Evolutionary conservation across 1,140 invertebrate species (phyloP), one percentile per base, ranked within the genome.

Genomic region (Drosophila santomea): DNA sequence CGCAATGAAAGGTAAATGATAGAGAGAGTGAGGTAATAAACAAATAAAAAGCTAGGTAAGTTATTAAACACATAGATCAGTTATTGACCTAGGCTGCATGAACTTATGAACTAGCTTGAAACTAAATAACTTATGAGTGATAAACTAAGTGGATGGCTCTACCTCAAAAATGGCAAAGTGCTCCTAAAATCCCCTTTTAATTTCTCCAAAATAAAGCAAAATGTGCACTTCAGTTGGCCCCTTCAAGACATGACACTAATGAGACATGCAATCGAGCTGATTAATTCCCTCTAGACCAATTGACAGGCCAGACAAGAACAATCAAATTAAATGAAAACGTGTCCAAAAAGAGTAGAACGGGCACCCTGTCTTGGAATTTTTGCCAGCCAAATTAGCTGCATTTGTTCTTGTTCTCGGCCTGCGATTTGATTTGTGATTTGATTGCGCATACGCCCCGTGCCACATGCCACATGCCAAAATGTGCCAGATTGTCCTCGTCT

Each of bases 301-400:
- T 12, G 51, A 39, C 55, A 67, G 58, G 68, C 58, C 58, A 48
- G 38, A 58, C 62, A 74, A 72, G 58, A 73, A 84, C 84, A 89
- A 88, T 89, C 77, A 80, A 80, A 88, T 84, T 62, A 89, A 88
- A 89, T 63, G 74, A 59, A 76, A 69, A 72, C 61, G 51, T 75
- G 69, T 44, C 58, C 52, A 17, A 63, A 63, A 78, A 50, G 23
- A n/a, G 4, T 8, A 5, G 20, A 20, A 17, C 10, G 17, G 8
- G 56, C 17, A 7, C n/a, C n/a, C 43, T 23, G 36, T 20, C 60
- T 67, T 51, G 3, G 23, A 61, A 39, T 68, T 76, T 85, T 85
- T 78, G 55, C 60, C 64, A 54, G 45, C 11, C 55, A 80, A 88
- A 88, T 88, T 88, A 88, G 79, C 76, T 69, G 71, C 61, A 78